These are phyloP conservation scores for Babylonia areolata DNA, from an alignment of 1,140 invertebrate genomes.

Conservation along the genomic window DNA sequence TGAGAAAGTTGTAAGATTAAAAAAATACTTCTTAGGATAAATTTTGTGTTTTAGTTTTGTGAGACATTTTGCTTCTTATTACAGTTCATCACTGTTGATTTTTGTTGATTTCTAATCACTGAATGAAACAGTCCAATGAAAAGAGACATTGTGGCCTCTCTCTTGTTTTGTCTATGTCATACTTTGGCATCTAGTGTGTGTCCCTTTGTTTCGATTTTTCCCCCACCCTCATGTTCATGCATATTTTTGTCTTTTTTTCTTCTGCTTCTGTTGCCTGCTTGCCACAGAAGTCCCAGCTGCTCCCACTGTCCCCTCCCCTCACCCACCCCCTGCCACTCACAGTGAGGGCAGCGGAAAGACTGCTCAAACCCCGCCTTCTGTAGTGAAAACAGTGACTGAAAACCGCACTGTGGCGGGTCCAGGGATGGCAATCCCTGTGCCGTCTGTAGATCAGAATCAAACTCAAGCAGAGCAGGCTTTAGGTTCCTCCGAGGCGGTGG, in stretches of 20 bases:
- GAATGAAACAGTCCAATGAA: too few species aligned
- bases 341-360: constrained; percentile 5
- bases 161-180: too few species aligned
- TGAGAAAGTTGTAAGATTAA: too few species aligned
- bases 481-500: constrained; percentile 26
- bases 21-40: too few species aligned
- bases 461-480: constrained; percentile 17
- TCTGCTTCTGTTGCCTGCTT: constrained; percentile 37
- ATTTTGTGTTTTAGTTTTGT: too few species aligned
- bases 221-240: neutral
- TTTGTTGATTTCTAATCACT: neutral
- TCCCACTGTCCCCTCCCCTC: constrained; percentile 6
- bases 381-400: constrained; percentile 12
- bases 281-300: constrained; percentile 34
- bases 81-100: neutral
- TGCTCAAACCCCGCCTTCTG: constrained; percentile 8
- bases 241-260: constrained; percentile 29
- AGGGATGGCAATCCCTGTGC: neutral
- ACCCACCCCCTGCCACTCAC: neutral
- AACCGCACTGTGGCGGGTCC: constrained; percentile 17
- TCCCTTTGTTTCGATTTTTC: too few species aligned
- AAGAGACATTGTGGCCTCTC: too few species aligned
- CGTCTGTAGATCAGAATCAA: constrained; percentile 8
- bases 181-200: too few species aligned
- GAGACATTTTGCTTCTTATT: neutral